Conservation (phyloP, 2,888 invertebrate genomes). For the Eurytoma californica region DNA sequence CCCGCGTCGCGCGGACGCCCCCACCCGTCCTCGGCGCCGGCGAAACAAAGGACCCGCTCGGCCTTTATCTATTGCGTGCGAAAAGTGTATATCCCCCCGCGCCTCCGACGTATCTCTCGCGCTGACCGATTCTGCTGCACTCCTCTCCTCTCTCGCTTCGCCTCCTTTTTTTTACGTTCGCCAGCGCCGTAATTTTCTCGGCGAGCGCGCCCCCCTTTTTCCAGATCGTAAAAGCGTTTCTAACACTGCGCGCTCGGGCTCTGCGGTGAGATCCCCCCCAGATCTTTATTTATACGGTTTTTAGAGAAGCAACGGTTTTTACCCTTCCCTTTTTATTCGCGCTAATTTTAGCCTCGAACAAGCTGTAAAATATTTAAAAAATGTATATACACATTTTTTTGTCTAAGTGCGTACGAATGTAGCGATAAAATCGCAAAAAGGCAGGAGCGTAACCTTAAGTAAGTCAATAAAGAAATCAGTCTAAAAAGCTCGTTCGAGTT, state of each 20-base stretch:
- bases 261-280: too few species aligned
- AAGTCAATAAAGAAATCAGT: too few species aligned
- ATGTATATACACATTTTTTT: background rate
- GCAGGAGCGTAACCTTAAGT: background rate
- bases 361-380: too few species aligned
- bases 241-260: too few species aligned
- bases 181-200: too few species aligned
- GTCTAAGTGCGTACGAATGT: background rate
- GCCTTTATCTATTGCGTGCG: constrained; percentile 49
- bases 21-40: background rate
- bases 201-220: too few species aligned
- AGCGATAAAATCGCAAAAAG: background rate
- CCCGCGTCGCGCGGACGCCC: constrained; percentile 14
- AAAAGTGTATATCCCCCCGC: constrained; percentile 1
- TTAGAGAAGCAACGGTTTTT: too few species aligned
- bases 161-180: too few species aligned
- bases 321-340: too few species aligned
- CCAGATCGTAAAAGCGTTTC: too few species aligned
- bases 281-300: too few species aligned
- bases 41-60: constrained; percentile 40
- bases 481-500: background rate
- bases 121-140: constrained; percentile 3
- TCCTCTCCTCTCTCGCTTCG: background rate
- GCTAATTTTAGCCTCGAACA: too few species aligned
- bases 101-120: background rate